Evolutionary conservation across 1,140 invertebrate genomes (phyloP), one percentile per base, ranked within the genome.

Genomic region (Lepidotrigona ventralis): DNA sequence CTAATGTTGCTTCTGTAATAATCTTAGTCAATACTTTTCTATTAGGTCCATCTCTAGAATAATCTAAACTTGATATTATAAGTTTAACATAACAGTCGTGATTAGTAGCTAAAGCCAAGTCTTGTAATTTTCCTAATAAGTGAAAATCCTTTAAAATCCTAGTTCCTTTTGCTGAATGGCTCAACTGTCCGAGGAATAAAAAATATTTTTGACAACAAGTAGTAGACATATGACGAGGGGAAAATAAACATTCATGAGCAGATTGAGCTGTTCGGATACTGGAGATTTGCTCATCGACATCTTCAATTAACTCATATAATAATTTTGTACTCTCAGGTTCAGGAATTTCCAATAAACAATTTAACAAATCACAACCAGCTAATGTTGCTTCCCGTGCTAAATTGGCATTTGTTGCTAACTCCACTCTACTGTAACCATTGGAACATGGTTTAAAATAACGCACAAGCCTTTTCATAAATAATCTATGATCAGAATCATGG

Each of bases 171-270:
- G 95, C 94, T n/a, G 96, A 96, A 71, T 96, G 96, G 83, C 97
- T 98, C 78, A 99, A 94, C 85, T 97, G 96, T 2, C 98, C 98
- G 73, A 99, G 96, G 89, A 99, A 98, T 4, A 99, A 94, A 92
- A 99, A 99, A 94, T 99, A 99, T 92, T 97, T 97, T 92, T 99
- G 98, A 92, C 97, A 98, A 91, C 98, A 97, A 11, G 98, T 98
- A 85, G 96, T 98, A 73, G 96, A 95, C 94, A 99, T 96, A 91
- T 98, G 97, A 82, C 97, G 96, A 0, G 98, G 98, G 92, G 97
- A 98, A 84, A 99, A 97, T 1, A 98, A 93, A 86, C 97, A 98
- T 91, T 99, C 97, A 90, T 98, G 97, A 0, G 97, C 97, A 81
- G 97, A 96, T 88, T 96, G 95, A 23, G 97, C 95, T 17, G 95